These are phyloP conservation scores for Poecilia latipinna DNA, from an alignment of 2,113 vertebrate genomes.

Conservation along the genomic window DNA sequence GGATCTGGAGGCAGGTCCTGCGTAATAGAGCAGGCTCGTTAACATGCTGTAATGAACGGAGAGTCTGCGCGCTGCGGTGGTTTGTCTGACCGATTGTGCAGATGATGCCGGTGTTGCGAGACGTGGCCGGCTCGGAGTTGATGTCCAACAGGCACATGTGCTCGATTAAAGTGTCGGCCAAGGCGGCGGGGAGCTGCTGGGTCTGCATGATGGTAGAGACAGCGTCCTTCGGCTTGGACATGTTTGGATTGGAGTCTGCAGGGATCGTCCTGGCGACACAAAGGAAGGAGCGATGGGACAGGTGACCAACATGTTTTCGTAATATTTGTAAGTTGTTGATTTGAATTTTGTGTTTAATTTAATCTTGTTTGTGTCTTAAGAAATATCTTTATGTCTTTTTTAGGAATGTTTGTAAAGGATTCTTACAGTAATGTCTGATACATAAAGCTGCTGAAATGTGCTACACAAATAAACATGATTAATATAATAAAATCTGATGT, in stretches of 20 bases:
- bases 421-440: too few species aligned
- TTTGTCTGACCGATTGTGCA: constrained; percentile 92
- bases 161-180: constrained; percentile 94
- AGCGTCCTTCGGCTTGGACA: constrained; percentile 83
- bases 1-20: constrained; percentile 91
- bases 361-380: too few species aligned
- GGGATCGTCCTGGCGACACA: constrained; percentile 58
- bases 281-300: constrained; percentile 1
- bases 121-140: constrained; percentile 89
- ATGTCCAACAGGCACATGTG: constrained; percentile 98
- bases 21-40: not conserved
- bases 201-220: constrained; percentile 88
- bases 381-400: too few species aligned
- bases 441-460: too few species aligned
- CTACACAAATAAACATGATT: too few species aligned
- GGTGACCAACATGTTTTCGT: too few species aligned
- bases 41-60: not conserved
- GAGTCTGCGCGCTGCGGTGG: not conserved
- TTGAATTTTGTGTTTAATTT: too few species aligned
- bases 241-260: constrained; percentile 68
- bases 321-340: too few species aligned
- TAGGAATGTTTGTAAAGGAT: too few species aligned
- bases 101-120: constrained; percentile 97
- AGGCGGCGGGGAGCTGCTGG: constrained; percentile 93
- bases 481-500: not conserved